phyloP scores from a whole-genome alignment of 2,888 invertebrate species.

The Drosophila aldrichi region DNA sequence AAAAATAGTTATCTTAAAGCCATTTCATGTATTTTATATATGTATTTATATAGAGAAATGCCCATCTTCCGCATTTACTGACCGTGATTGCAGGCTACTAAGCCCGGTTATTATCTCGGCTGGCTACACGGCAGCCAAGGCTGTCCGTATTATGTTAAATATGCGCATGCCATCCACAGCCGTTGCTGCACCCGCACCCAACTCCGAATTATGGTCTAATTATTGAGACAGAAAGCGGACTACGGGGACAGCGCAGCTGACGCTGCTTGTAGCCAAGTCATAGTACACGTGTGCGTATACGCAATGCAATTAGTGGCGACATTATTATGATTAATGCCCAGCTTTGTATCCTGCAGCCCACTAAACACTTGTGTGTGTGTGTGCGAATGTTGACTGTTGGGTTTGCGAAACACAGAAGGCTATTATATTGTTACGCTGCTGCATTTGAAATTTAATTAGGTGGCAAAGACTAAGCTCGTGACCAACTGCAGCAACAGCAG shows the following conservation, averaged over 20 bases:
- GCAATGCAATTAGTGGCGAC: slow-evolving; percentile 79
- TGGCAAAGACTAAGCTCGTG: slow-evolving; percentile 54
- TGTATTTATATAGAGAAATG: neutral
- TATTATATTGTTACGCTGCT: slow-evolving; percentile 49
- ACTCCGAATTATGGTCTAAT: slow-evolving; percentile 67
- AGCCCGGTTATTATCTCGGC: slow-evolving; percentile 20
- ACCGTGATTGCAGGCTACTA: slow-evolving; percentile 12
- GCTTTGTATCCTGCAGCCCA: slow-evolving; percentile 23
- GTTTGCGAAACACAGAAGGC: slow-evolving; percentile 26
- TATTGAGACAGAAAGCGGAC: slow-evolving; percentile 39
- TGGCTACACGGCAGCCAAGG: slow-evolving; percentile 12
- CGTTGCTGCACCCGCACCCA: slow-evolving; percentile 42
- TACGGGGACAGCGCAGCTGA: slow-evolving; percentile 4
- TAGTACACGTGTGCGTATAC: slow-evolving; percentile 75
- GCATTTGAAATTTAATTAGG: slow-evolving; percentile 75
- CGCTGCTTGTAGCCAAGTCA: slow-evolving; percentile 33
- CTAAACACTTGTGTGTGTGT: slow-evolving; percentile 5
- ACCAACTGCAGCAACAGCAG: slow-evolving; percentile 9
- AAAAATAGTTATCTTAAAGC: neutral
- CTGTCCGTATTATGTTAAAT: slow-evolving; percentile 48
- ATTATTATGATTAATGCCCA: slow-evolving; percentile 77
- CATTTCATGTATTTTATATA: neutral
- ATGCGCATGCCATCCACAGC: slow-evolving; percentile 32
- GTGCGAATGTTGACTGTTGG: slow-evolving; percentile 30
- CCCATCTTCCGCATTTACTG: neutral